phyloP scores from a whole-genome alignment of 2,888 invertebrate species.

The Drosophila mettleri region DNA sequence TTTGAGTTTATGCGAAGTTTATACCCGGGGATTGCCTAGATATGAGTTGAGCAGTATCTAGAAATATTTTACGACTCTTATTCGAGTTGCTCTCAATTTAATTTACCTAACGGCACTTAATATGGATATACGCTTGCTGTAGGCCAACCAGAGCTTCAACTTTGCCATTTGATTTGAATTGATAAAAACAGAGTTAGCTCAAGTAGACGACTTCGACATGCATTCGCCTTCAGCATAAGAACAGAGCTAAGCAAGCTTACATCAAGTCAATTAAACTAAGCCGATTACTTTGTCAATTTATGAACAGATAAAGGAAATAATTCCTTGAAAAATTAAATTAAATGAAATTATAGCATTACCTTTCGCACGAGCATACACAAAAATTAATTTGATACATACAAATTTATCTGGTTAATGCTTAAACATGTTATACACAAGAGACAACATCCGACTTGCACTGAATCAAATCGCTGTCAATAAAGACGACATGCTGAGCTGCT shows the following conservation, averaged over 20 bases:
- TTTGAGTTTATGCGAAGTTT: not conserved
- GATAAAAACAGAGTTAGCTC: not conserved
- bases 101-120: not conserved
- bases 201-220: not conserved
- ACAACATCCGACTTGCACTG: not conserved
- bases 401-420: not conserved
- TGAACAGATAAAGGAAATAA: not conserved
- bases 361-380: not conserved
- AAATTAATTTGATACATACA: not conserved
- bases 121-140: not conserved
- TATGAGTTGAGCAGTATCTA: not conserved
- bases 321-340: not conserved
- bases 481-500: not conserved
- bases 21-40: too few species aligned
- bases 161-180: slow-evolving; percentile 4
- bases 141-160: not conserved
- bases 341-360: not conserved
- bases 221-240: not conserved
- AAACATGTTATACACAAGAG: slow-evolving; percentile 4
- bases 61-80: not conserved
- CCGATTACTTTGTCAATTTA: not conserved
- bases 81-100: not conserved
- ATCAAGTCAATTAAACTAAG: not conserved
- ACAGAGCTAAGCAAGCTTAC: not conserved
- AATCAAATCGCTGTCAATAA: not conserved